Evolutionary conservation across 2,113 vertebrate genomes (phyloP).

Genomic region (Pelodiscus sinensis): DNA sequence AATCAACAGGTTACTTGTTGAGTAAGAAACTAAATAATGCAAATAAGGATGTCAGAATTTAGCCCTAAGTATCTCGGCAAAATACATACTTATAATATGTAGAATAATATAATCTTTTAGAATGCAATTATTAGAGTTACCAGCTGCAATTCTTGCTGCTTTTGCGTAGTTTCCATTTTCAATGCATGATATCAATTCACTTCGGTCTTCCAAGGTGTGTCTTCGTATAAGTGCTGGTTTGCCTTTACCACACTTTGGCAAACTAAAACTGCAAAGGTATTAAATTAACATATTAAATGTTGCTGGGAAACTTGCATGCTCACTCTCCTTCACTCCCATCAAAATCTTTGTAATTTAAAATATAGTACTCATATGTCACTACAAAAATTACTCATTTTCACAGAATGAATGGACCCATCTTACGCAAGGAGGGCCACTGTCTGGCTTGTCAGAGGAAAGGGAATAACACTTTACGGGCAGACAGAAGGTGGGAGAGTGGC

Average conservation of each 20-base stretch:
- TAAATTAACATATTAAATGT: slow-evolving; percentile 9
- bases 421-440: neutral
- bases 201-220: slow-evolving; percentile 94
- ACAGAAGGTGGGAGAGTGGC: no score
- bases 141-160: slow-evolving; percentile 94
- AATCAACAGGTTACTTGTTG: neutral
- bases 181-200: slow-evolving; percentile 94
- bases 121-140: slow-evolving; percentile 74
- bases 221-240: slow-evolving; percentile 94
- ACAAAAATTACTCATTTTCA: neutral
- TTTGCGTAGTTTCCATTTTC: slow-evolving; percentile 96
- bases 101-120: neutral
- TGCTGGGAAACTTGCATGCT: neutral
- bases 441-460: neutral
- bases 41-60: neutral
- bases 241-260: slow-evolving; percentile 93
- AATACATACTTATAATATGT: neutral
- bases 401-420: neutral
- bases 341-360: neutral
- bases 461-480: neutral
- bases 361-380: neutral
- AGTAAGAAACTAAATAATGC: neutral
- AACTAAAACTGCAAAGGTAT: slow-evolving; percentile 75
- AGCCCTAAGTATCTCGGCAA: neutral
- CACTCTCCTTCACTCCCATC: neutral